Evolutionary conservation across 2,113 vertebrate species (phyloP).

Genomic region (Malurus alboscapulatus): DNA sequence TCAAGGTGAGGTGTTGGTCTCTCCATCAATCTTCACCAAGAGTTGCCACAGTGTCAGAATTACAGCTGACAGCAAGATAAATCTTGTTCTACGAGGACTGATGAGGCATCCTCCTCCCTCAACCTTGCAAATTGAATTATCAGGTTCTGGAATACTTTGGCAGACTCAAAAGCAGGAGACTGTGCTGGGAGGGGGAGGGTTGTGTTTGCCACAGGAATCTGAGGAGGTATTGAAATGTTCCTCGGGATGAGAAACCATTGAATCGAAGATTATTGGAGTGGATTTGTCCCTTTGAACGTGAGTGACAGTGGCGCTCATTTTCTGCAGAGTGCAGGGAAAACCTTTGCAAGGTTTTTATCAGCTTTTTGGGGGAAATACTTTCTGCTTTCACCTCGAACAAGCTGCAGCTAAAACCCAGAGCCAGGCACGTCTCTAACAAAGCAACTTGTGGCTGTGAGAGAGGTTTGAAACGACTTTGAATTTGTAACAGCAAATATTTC

Average conservation of each 20-base stretch:
- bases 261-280: not conserved
- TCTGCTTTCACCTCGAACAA: not conserved
- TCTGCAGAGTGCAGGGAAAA: not conserved
- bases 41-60: slow-evolving; percentile 22
- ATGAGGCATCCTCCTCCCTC: slow-evolving; percentile 38
- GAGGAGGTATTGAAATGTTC: not conserved
- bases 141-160: not conserved
- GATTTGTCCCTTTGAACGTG: not conserved
- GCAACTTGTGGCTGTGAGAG: not conserved
- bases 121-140: slow-evolving; percentile 20
- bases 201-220: not conserved
- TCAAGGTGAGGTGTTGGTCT: slow-evolving; percentile 34
- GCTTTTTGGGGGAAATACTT: not conserved
- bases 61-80: slow-evolving; percentile 36
- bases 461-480: not conserved
- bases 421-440: not conserved
- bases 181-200: not conserved
- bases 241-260: not conserved
- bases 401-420: not conserved
- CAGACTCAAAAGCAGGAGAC: not conserved
- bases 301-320: not conserved
- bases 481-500: not conserved
- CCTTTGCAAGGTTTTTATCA: not conserved
- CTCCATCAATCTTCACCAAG: slow-evolving; percentile 19
- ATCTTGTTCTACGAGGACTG: slow-evolving; percentile 14